Evolutionary conservation across 2,113 vertebrate genomes (phyloP), one percentile per base, ranked within the genome.

Genomic region (Xiphophorus hellerii): DNA sequence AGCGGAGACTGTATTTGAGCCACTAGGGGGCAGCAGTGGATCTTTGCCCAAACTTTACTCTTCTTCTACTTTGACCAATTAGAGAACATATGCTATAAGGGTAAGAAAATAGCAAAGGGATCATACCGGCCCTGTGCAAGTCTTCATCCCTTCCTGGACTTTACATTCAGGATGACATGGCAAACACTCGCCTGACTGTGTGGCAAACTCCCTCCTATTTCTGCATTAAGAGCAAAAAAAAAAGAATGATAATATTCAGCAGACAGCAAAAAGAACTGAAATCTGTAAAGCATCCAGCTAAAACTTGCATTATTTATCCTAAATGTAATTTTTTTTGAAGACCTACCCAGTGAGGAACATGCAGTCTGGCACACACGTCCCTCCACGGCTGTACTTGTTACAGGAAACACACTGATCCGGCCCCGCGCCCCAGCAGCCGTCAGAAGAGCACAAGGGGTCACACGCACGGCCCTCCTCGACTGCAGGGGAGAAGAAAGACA

Each of bases 341-440:
- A 86, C 88, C 83, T 82, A 98, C 97, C 97, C 96, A 8, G 94
- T 84, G 22, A 94, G 51, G 83, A 97, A 96, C 93, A 83, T 94
- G 94, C 97, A 98, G 73, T 94, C 83, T 64, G 92, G 86, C 61
- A 98, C 95, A 65, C 97, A 98, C 62, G 93, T 94, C 3, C 95
- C 94, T 30, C 89, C 94, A 66, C 95, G 93, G 75, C 95, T 96
- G 91, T 95, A 97, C 74, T 96, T 96, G 9, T 81, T 93, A 62
- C 97, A 98, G 62, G 94, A 95, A 20, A 97, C 77, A 77, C 97
- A 98, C 88, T 97, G 96, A 39, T 93, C 73, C 0, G 96, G 95
- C 10, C 96, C 96, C 0, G 95, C 95, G 7, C 96, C 97, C 97
- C 97, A 98, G 80, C 97, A 98, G 29, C 97, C 97, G 30, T 94